A percentile compares a stretch with the other conserved stretches of the same genome.
These are phyloP conservation scores for Myrmecobius fasciatus DNA, from an alignment of 2,113 vertebrate genomes.

Conservation along the genomic window DNA sequence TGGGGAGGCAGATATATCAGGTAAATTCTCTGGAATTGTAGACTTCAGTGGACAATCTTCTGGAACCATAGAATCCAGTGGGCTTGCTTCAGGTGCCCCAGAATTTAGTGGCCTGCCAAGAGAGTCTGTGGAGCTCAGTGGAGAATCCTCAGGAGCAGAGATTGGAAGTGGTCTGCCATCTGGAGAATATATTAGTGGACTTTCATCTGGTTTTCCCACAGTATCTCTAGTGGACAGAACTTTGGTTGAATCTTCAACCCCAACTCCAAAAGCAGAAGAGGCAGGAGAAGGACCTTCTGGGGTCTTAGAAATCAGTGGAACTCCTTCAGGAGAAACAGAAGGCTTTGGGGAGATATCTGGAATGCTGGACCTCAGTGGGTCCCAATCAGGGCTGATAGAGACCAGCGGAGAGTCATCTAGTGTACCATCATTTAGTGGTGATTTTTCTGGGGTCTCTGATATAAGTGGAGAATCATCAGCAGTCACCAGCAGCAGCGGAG, in stretches of 20 bases:
- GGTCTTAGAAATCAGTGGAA: slow-evolving; percentile 83
- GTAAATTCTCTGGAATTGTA: slow-evolving; percentile 78
- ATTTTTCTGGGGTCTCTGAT: slow-evolving; percentile 80
- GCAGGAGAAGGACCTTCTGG: slow-evolving; percentile 87
- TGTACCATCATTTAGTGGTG: slow-evolving; percentile 82
- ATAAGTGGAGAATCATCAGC: slow-evolving; percentile 76
- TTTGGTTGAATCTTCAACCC: slow-evolving; percentile 84
- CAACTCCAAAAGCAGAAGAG: slow-evolving; percentile 85
- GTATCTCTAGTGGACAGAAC: slow-evolving; percentile 86
- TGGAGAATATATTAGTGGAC: slow-evolving; percentile 83
- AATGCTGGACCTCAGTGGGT: slow-evolving; percentile 74
- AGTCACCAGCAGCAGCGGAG: slow-evolving; percentile 79
- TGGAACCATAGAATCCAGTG: slow-evolving; percentile 80
- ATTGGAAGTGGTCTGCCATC: slow-evolving; percentile 80
- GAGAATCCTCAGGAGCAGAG: slow-evolving; percentile 81
- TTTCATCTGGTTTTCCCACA: slow-evolving; percentile 82
- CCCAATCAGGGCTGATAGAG: slow-evolving; percentile 78
- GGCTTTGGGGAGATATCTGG: slow-evolving; percentile 81
- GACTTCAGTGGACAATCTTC: slow-evolving; percentile 84
- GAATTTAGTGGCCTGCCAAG: slow-evolving; percentile 83
- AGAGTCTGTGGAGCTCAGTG: slow-evolving; percentile 81
- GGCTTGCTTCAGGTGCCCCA: slow-evolving; percentile 81
- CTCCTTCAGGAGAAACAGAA: slow-evolving; percentile 81
- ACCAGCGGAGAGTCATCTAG: slow-evolving; percentile 78
- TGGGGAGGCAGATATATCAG: slow-evolving; percentile 81